Percentiles rank a stretch among this genome's conserved stretches.
Conservation (phyloP, 1,140 invertebrate genomes). For the Oryctes rhinoceros region DNA sequence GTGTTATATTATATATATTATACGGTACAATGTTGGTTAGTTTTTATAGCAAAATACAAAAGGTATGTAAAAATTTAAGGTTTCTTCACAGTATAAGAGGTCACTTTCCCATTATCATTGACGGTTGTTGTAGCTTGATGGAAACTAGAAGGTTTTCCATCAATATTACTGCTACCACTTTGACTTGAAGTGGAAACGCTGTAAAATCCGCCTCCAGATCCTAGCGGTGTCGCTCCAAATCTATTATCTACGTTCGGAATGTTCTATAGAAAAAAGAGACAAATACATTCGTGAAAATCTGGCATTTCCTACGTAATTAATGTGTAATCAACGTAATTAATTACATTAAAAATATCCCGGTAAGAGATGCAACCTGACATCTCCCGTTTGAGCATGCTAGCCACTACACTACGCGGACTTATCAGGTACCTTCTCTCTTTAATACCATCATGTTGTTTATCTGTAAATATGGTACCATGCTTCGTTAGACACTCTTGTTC, state of each 20-base stretch:
- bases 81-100: constrained; percentile 65
- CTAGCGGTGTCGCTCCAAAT: constrained; percentile 60
- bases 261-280: constrained; percentile 58
- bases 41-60: not conserved
- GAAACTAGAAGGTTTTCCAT: constrained; percentile 66
- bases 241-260: constrained; percentile 68
- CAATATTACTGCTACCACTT: constrained; percentile 65
- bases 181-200: constrained; percentile 73
- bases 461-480: not conserved
- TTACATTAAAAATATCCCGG: too few species aligned
- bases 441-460: too few species aligned
- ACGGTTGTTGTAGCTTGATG: constrained; percentile 71
- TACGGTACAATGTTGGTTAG: not conserved
- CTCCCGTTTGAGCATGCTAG: too few species aligned
- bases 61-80: constrained; percentile 46
- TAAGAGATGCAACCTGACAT: too few species aligned
- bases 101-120: constrained; percentile 77
- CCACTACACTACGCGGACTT: too few species aligned
- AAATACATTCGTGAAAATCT: too few species aligned
- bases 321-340: too few species aligned
- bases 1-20: constrained; percentile 4
- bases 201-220: constrained; percentile 61
- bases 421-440: too few species aligned
- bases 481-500: too few species aligned
- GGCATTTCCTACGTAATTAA: too few species aligned